Base-by-base conservation (phyloP, 1,140 invertebrate species). In the Choristoneura fumiferana region DNA sequence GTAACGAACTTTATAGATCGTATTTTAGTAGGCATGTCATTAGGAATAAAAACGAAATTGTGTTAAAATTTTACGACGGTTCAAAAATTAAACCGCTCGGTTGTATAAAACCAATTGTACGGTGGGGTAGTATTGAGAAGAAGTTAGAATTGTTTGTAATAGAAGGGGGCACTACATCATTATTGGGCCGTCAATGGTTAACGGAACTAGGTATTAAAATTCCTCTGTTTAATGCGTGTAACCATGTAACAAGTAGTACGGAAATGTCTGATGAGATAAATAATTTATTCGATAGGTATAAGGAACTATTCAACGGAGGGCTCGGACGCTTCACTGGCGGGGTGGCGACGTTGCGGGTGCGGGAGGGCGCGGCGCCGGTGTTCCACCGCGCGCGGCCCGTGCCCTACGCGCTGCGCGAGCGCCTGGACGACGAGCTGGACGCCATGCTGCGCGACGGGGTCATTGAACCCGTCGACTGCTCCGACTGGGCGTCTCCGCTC, bases 361-460 rank as follows among this genome's bases (percentile, higher is more conserved):
- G 58, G 1, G 45, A 54, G 58, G 63, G 54, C 0, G 63, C 53
- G 9, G 29, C 9, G 37, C 59, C 63, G 29, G 56, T 62, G 56
- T 65, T 62, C 54, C 37, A 29, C 22, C 22, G 22, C 22, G 22
- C 22, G 22, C 22, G 22, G 2, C 22, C 22, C 2, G 22, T 29
- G 38, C 58, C 58, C 22, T 9, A 54, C 39, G 39, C 39, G 14
- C 17, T 33, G 10, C 17, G 22, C 6, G 49, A 34, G 12, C 49
- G 22, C 8, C 15, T 53, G 54, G 57, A 59, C 34, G 43, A 43
- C 9, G 34, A 59, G 45, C 49, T 59, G 35, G 45, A 59, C 35
- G 49, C 34, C 10, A 59, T 59, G 57, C 57, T 59, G 57, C 43
- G 57, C 9, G 49, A 37, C 34, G 81, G 84, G 22, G 73, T 88